These are phyloP conservation scores for Luehdorfia chinensis DNA, from an alignment of 1,140 invertebrate genomes.

Conservation along the genomic window DNA sequence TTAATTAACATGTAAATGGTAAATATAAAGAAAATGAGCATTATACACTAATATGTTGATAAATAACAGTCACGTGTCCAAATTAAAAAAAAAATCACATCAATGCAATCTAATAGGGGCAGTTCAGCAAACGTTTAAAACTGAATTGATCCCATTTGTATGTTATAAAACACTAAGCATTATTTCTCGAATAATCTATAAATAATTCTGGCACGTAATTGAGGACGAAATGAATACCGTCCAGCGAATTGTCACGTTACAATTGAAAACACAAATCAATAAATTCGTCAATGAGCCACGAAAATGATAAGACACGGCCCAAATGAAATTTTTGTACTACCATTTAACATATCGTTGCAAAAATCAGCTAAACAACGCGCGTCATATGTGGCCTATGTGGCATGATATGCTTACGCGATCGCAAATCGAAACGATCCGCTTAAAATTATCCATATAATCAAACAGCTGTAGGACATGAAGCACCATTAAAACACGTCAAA, in stretches of 20 bases:
- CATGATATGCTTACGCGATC: neutral
- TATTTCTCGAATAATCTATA: conserved; percentile 58
- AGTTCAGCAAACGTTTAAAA: conserved; percentile 32
- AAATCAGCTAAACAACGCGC: conserved; percentile 22
- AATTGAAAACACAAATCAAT: conserved; percentile 22
- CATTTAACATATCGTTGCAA: conserved; percentile 31
- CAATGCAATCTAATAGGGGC: conserved; percentile 36
- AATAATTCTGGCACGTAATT: conserved; percentile 71
- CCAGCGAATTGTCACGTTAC: conserved; percentile 36
- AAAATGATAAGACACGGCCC: conserved; percentile 40
- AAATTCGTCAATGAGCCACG: conserved; percentile 21
- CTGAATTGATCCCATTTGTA: conserved; percentile 51
- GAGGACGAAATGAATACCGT: conserved; percentile 43
- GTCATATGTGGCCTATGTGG: neutral
- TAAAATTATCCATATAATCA: conserved; percentile 30
- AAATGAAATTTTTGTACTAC: conserved; percentile 52
- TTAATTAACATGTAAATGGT: conserved; percentile 67
- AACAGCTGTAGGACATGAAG: conserved; percentile 54
- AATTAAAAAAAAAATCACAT: conserved; percentile 63
- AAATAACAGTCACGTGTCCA: conserved; percentile 54
- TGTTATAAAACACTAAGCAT: conserved; percentile 51
- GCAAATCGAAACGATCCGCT: neutral
- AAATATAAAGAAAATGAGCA: conserved; percentile 73
- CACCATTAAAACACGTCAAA: conserved; percentile 53
- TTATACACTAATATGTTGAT: conserved; percentile 63